A percentile compares a stretch with the other conserved stretches of the same genome.
Evolutionary conservation across 2,113 vertebrate species (phyloP).

Genomic region (Camelus dromedarius): DNA sequence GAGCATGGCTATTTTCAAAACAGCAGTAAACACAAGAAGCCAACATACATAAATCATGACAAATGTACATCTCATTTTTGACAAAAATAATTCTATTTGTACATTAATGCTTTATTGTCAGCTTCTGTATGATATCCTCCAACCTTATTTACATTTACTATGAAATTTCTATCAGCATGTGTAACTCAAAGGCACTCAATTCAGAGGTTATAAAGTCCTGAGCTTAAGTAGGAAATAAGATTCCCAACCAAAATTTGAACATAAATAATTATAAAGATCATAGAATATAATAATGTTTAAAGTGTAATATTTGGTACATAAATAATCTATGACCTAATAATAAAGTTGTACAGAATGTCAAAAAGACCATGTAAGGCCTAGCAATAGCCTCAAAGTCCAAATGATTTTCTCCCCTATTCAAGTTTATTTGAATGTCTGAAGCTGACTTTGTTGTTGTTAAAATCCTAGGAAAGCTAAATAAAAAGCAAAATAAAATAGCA

Average conservation of each 20-base stretch:
- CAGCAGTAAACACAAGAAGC: constrained; percentile 63
- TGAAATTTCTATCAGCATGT: constrained; percentile 68
- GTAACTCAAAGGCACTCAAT: constrained; percentile 87
- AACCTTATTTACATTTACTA: constrained; percentile 75
- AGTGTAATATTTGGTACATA: constrained; percentile 70
- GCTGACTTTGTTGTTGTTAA: constrained; percentile 56
- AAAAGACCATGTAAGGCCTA: constrained; percentile 35
- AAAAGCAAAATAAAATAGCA: constrained; percentile 45
- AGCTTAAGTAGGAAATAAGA: constrained; percentile 80
- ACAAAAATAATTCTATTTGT: constrained; percentile 63
- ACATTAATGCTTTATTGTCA: constrained; percentile 79
- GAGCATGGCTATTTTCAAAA: constrained; percentile 59
- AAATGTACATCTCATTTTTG: constrained; percentile 6
- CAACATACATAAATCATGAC: constrained; percentile 66
- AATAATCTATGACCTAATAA: constrained; percentile 58
- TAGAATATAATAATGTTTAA: constrained; percentile 59
- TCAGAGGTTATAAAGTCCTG: constrained; percentile 86
- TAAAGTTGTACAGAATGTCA: constrained; percentile 45
- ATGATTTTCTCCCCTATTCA: constrained; percentile 60
- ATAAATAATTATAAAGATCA: constrained; percentile 75
- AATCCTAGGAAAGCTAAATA: constrained; percentile 44
- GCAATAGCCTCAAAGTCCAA: constrained; percentile 17
- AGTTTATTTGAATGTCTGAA: constrained; percentile 48
- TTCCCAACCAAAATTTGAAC: constrained; percentile 73
- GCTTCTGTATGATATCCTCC: constrained; percentile 74